phyloP scores from a whole-genome alignment of 2,113 vertebrate genomes.

The Ranitomeya variabilis region DNA sequence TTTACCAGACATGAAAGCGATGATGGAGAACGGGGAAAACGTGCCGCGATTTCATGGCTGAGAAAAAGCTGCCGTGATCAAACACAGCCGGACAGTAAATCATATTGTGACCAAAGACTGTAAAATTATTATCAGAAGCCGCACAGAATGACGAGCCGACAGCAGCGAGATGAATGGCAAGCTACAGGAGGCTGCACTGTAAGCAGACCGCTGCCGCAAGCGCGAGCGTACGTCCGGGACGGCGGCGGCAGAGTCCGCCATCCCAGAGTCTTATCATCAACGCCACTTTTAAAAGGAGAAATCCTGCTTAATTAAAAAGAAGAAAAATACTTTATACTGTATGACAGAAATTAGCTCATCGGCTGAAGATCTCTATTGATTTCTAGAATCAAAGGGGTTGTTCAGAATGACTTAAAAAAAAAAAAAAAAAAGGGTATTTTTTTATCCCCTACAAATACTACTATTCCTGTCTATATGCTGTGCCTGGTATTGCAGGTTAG shows the following conservation, averaged over 20 bases:
- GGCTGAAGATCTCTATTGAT: no score
- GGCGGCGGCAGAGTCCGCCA: no score
- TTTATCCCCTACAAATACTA: no score
- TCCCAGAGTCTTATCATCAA: no score
- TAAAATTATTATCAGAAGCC: slow-evolving; percentile 11
- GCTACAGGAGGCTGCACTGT: not conserved
- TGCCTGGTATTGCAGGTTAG: no score
- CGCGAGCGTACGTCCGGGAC: not conserved
- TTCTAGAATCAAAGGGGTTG: no score
- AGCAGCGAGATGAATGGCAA: not conserved
- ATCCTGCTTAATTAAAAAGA: no score
- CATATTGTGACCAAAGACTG: slow-evolving; percentile 7
- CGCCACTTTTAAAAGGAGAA: not conserved
- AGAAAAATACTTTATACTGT: no score
- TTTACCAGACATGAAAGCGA: slow-evolving; percentile 11
- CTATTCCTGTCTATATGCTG: no score
- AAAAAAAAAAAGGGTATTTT: no score
- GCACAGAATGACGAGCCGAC: not conserved
- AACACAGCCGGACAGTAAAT: not conserved
- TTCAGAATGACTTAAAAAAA: no score
- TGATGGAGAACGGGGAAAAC: not conserved
- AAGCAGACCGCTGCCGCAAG: not conserved
- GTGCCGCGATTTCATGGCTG: slow-evolving; percentile 21
- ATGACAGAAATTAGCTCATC: no score
- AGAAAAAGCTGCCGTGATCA: slow-evolving; percentile 20